Evolutionary conservation across 2,797 vertebrate species (phyloP).

Genomic region (Oryzias dopingdopingensis): DNA sequence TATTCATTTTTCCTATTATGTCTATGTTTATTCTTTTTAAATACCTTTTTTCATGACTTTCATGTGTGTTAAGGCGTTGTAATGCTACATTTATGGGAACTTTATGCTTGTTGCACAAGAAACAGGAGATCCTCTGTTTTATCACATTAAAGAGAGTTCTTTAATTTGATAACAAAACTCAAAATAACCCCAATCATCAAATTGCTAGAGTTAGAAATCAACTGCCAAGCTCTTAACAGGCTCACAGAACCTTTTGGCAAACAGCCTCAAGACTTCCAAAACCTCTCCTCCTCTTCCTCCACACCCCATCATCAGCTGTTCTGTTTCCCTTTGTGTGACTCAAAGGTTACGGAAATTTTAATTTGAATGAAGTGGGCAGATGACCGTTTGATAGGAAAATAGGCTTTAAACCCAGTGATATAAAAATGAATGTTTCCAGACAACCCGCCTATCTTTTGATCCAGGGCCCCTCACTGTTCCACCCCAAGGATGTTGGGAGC

Average conservation of each 20-base stretch:
- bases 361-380: constrained; percentile 13
- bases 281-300: constrained; percentile 1
- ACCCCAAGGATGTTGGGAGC: background rate
- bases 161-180: background rate
- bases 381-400: constrained; percentile 35
- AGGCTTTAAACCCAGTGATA: constrained; percentile 9
- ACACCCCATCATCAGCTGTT: constrained; percentile 16
- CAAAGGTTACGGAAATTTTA: constrained; percentile 14
- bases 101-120: constrained; percentile 36
- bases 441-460: constrained; percentile 8
- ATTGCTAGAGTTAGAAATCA: background rate
- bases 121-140: background rate
- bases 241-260: background rate
- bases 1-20: background rate
- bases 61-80: constrained; percentile 1
- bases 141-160: background rate
- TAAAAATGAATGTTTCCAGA: background rate
- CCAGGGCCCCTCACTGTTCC: constrained; percentile 2
- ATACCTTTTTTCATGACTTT: no score
- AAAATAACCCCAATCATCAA: background rate
- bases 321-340: constrained; percentile 11
- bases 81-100: constrained; percentile 13
- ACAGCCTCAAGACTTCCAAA: constrained; percentile 2
- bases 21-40: background rate
- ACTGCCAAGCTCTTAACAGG: background rate